Base-by-base conservation (phyloP, 2,113 vertebrate genomes). In the Nyctibius bracteatus region DNA sequence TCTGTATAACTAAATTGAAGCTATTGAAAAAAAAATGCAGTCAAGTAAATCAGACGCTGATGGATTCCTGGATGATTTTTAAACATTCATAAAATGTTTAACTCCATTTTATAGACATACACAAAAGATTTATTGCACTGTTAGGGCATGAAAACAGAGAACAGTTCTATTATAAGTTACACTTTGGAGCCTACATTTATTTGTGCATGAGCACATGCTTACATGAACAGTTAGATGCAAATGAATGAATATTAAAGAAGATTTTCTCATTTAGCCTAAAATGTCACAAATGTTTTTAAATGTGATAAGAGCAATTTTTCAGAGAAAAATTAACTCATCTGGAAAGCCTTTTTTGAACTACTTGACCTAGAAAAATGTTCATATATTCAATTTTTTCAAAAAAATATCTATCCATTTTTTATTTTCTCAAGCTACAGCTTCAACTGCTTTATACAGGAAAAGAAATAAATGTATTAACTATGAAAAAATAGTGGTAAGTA, bases 11-110 rank as follows among this genome's bases (percentile, higher is more conserved):
- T 91, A 93, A 93, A 96, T 71, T 62, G 74, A 86, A 74, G 24
- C 5, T 59, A 70, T 65, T 25, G 6, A 61, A 47, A 75, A 49
- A 25, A 6, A 59, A 66, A 44, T 46, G 22, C 2, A 14, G 35
- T 89, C 63, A 89, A 86, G n/a, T 62, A 94, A 85, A 44, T 94
- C 84, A 92, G 79, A 66, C 0, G 0, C 37, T 95, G 86, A 91
- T 90, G 63, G 66, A 96, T 94, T 97, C 44, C 52, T 90, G 52
- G 54, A 70, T 88, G 65, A 75, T 90, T 95, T 92, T 94, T 92
- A 92, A 97, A 71, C 61, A 88, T 78, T 72, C 74, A 88, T 70
- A 86, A 92, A 88, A 90, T 71, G 55, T 73, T 94, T 94, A 86
- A 86, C 86, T 85, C 43, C 41, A n/a, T 88, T 88, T 85, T 90